A percentile compares a stretch with the other conserved stretches of the same genome.
Evolutionary conservation across 2,113 vertebrate species (phyloP).

Genomic region (Crocuta crocuta): DNA sequence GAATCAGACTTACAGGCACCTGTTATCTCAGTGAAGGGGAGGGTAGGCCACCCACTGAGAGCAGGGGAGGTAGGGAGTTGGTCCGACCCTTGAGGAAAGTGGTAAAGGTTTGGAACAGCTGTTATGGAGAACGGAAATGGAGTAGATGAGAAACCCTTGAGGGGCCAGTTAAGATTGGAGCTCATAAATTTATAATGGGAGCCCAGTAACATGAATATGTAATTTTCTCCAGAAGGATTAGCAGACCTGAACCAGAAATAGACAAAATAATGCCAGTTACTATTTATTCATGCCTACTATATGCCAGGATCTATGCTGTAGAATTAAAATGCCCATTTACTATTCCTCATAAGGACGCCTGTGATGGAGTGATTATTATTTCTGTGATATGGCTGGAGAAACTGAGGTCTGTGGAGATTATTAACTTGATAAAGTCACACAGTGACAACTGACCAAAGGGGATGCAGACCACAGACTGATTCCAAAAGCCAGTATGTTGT

Average conservation of each 20-base stretch:
- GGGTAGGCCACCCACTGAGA: background rate
- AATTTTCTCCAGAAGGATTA: constrained; percentile 45
- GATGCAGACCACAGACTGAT: background rate
- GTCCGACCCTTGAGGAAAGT: constrained; percentile 28
- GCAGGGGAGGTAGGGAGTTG: background rate
- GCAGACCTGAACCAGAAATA: background rate
- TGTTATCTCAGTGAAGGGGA: background rate
- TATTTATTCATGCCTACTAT: background rate
- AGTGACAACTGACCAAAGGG: background rate
- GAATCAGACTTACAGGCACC: background rate
- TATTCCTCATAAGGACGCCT: background rate
- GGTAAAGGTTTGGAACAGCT: constrained; percentile 25
- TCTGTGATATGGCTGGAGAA: background rate
- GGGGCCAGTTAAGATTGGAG: background rate
- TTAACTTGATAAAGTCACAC: background rate
- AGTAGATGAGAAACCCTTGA: constrained; percentile 3
- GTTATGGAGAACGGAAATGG: constrained; percentile 19
- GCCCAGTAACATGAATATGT: constrained; percentile 42
- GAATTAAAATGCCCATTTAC: background rate
- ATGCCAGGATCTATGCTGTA: background rate
- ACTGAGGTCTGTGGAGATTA: background rate
- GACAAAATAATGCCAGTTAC: background rate
- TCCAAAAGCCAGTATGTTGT: background rate
- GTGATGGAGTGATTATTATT: background rate
- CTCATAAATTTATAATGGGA: constrained; percentile 64